Evolutionary conservation across 2,888 invertebrate genomes (phyloP), one percentile per base, ranked within the genome.

Genomic region (Callyntrura sp.): DNA sequence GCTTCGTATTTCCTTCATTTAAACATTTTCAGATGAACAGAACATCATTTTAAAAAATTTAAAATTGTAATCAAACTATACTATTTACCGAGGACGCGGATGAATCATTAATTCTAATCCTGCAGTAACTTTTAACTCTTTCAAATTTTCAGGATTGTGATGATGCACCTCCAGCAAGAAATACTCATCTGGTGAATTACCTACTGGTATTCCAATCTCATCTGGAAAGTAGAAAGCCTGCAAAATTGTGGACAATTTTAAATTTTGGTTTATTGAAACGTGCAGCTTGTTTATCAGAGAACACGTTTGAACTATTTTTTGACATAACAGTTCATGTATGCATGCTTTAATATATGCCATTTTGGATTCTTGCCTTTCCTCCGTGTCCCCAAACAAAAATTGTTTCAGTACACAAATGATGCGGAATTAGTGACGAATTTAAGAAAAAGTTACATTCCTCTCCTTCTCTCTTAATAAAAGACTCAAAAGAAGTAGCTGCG

Each of bases 91-190:
- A 45, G 76, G n/a, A 28, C 20, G 11, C 28, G 78, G 70, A 25
- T 68, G 51, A 48, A 81, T 11, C 85, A 85, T 60, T 25, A 90
- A 25, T 3, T 90, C 82, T 20, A 90, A 20, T 0, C 85, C 85
- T 17, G 60, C 57, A 35, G 73, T 85, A 20, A 85, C 17, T 14
- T 6, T 20, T 20, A 90, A 51, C 43, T 76, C 57, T 9, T 57
- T 55, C 17, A 85, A 62, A 45, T 76, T 35, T 5, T 57, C 70
- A 0, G 90, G 90, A 73, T 90, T 90, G 43, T 84, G 60, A 23
- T 90, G 88, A 20, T 87, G 87, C 17, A 90, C 62, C 81, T 90
- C 87, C n/a, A 90, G 48, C 28, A 90, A 25, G 6, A 43, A 81
- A 43, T 85, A 90, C 48, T 88, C 88, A 28, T 85, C n/a, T 45